Evolutionary conservation across 2,113 vertebrate species (phyloP).

Genomic region (Gymnocephalus cernua): DNA sequence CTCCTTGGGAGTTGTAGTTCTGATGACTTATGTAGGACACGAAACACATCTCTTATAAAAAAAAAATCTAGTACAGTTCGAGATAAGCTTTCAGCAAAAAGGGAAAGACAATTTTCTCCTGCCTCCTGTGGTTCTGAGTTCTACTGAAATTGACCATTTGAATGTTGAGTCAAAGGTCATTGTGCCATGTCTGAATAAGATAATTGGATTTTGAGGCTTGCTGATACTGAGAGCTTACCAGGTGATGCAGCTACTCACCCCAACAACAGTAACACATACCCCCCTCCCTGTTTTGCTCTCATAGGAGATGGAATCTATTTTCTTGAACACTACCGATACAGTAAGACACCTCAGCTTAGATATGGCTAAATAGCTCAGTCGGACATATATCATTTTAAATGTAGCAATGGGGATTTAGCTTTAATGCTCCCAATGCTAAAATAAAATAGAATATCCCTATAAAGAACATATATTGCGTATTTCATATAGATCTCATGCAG

Average conservation of each 20-base stretch:
- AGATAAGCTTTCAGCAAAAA: constrained; percentile 63
- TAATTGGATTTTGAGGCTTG: constrained; percentile 74
- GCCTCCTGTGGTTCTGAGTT: constrained; percentile 31
- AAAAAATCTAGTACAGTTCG: constrained; percentile 60
- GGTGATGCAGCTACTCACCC: constrained; percentile 37
- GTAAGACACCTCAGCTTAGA: constrained; percentile 31
- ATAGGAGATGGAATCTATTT: constrained; percentile 42
- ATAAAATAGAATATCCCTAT: background rate
- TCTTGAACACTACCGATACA: constrained; percentile 20
- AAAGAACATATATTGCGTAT: constrained; percentile 14
- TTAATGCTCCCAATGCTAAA: background rate
- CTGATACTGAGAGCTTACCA: constrained; percentile 58
- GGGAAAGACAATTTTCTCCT: constrained; percentile 50
- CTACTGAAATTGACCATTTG: constrained; percentile 66
- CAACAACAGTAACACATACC: constrained; percentile 42
- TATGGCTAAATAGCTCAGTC: background rate
- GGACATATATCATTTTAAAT: constrained; percentile 1
- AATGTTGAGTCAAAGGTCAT: constrained; percentile 75
- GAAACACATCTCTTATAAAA: constrained; percentile 61
- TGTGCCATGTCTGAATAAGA: constrained; percentile 70
- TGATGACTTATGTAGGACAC: constrained; percentile 76
- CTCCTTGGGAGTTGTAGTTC: constrained; percentile 82
- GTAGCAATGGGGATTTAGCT: background rate
- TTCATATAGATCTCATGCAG: constrained; percentile 37
- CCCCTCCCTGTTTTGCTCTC: constrained; percentile 36